Conservation (phyloP, 2,797 vertebrate species). For the Coccyzus lansbergi region DNA sequence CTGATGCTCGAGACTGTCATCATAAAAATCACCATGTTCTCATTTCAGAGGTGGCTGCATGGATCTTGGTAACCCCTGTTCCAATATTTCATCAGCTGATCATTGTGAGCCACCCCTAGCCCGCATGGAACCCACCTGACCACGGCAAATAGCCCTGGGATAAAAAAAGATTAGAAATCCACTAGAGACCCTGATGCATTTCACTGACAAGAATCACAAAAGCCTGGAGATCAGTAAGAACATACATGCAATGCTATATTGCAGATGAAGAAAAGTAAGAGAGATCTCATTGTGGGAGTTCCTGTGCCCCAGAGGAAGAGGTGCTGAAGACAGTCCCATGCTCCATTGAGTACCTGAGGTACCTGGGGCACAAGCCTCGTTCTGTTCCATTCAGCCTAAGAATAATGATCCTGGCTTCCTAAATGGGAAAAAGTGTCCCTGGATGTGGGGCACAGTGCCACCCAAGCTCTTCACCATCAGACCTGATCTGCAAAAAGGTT, state of each 20-base stretch:
- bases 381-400: fast-evolving
- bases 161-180: not conserved
- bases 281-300: fast-evolving
- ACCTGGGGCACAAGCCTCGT: not conserved
- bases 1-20: not conserved
- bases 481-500: not conserved
- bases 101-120: not conserved
- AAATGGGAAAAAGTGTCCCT: not conserved
- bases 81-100: fast-evolving
- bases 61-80: not conserved
- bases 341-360: not conserved
- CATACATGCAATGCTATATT: not conserved
- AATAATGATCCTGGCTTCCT: not conserved
- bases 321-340: fast-evolving
- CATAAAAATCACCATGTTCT: not conserved
- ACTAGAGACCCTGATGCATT: not conserved
- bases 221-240: not conserved
- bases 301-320: not conserved
- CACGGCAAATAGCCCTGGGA: fast-evolving
- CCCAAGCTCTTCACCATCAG: not conserved
- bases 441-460: not conserved
- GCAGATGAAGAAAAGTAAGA: not conserved
- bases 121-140: not conserved
- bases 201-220: not conserved
- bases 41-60: not conserved